Conservation (phyloP, 1,140 invertebrate genomes). For the Episyrphus balteatus region DNA sequence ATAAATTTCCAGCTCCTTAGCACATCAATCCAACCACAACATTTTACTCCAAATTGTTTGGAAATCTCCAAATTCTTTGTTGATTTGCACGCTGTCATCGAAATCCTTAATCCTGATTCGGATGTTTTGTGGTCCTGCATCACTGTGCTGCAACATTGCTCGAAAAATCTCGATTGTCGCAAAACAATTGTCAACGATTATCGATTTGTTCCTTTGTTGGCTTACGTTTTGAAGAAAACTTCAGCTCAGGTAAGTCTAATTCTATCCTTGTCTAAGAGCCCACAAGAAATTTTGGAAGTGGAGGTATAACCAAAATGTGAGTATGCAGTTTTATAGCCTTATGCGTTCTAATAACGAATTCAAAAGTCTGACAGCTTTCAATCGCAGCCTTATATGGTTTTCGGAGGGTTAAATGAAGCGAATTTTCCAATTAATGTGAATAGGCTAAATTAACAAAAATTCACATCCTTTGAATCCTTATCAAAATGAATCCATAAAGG, state of each 20-base stretch:
- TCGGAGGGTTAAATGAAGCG: no score
- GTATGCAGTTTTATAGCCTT: no score
- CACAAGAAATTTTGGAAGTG: no score
- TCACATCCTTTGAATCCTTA: no score
- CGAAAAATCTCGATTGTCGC: slow-evolving; percentile 38
- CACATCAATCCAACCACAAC: slow-evolving; percentile 21
- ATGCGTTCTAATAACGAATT: no score
- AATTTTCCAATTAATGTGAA: no score
- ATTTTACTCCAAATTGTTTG: slow-evolving; percentile 18
- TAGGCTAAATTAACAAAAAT: no score
- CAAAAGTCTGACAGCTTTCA: no score
- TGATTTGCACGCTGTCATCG: slow-evolving; percentile 32
- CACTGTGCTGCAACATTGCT: slow-evolving; percentile 41
- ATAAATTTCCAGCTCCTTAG: slow-evolving; percentile 10
- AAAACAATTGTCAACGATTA: slow-evolving; percentile 41
- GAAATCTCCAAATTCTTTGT: slow-evolving; percentile 27
- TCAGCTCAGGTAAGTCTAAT: slow-evolving; percentile 3
- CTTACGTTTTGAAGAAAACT: slow-evolving; percentile 34
- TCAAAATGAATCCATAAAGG: no score
- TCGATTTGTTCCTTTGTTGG: slow-evolving; percentile 43
- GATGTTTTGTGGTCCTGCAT: slow-evolving; percentile 39
- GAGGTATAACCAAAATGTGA: no score
- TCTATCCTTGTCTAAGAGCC: neutral
- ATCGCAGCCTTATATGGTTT: no score
- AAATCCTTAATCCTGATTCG: slow-evolving; percentile 20